Percentiles rank a stretch among this genome's conserved stretches.
phyloP scores from a whole-genome alignment of 2,797 vertebrate genomes.

The Gallinago solitaria region DNA sequence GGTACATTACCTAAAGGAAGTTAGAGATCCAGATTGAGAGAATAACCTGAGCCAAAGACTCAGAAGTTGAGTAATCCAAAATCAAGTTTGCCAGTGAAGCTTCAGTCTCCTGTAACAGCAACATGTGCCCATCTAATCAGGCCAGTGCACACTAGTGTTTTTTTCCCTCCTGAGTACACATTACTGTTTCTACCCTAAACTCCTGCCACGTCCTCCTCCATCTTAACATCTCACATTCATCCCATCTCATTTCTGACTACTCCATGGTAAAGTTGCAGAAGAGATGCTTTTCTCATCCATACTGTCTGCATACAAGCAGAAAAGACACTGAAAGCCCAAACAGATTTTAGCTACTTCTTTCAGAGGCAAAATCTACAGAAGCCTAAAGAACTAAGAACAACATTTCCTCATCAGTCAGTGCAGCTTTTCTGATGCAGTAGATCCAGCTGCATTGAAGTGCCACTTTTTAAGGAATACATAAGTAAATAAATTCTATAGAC shows the following conservation, averaged over 20 bases:
- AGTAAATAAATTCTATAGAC: background rate
- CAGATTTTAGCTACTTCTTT: background rate
- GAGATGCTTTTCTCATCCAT: background rate
- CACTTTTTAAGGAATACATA: background rate
- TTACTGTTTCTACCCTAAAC: background rate
- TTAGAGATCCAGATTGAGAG: background rate
- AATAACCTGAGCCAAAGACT: background rate
- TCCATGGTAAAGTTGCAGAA: background rate
- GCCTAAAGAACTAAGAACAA: background rate
- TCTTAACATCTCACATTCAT: background rate
- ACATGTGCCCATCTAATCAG: background rate
- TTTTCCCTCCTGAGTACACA: too few relatives aligned
- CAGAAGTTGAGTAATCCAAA: background rate
- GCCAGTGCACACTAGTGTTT: fast-evolving
- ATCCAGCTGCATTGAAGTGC: background rate
- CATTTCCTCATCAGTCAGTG: background rate
- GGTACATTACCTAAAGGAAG: background rate
- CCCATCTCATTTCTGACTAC: background rate
- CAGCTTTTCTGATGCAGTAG: background rate
- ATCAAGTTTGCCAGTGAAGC: background rate
- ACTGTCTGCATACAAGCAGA: background rate
- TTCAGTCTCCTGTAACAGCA: background rate
- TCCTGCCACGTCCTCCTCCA: background rate
- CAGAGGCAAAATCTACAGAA: background rate
- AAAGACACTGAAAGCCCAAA: background rate